Percentiles rank a stretch among this genome's conserved stretches.
Conservation (phyloP, 2,113 vertebrate genomes). For the Chaenocephalus aceratus region DNA sequence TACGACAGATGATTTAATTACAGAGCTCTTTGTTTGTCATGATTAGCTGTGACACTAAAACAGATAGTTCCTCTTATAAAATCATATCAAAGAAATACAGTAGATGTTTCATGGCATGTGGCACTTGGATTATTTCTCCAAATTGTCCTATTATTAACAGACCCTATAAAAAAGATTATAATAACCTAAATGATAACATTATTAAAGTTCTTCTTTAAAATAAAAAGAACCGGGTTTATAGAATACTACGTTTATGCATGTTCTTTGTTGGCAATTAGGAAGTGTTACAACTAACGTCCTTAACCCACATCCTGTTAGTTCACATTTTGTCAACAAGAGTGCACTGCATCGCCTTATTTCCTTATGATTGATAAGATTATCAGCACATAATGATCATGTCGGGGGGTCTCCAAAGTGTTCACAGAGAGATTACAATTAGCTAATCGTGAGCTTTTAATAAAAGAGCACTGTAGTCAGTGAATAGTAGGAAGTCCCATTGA, state of each 20-base stretch:
- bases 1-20: conserved; percentile 46
- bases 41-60: conserved; percentile 42
- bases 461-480: not conserved
- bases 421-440: conserved; percentile 29
- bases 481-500: conserved; percentile 45
- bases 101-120: not conserved
- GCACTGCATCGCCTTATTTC: not conserved
- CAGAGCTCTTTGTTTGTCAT: conserved; percentile 38
- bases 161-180: not conserved
- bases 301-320: conserved; percentile 76
- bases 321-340: conserved; percentile 29
- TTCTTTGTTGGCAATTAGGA: conserved; percentile 17
- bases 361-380: not conserved
- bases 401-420: not conserved
- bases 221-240: not conserved
- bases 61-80: not conserved
- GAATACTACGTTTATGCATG: not conserved
- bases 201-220: not conserved
- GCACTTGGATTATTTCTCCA: not conserved
- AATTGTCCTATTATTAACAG: not conserved
- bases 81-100: not conserved
- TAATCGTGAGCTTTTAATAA: conserved; percentile 41
- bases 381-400: not conserved
- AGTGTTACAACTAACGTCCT: conserved; percentile 66
- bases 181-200: not conserved